These are phyloP conservation scores for Pontoporia blainvillei DNA, from an alignment of 2,113 vertebrate species.

Conservation along the genomic window DNA sequence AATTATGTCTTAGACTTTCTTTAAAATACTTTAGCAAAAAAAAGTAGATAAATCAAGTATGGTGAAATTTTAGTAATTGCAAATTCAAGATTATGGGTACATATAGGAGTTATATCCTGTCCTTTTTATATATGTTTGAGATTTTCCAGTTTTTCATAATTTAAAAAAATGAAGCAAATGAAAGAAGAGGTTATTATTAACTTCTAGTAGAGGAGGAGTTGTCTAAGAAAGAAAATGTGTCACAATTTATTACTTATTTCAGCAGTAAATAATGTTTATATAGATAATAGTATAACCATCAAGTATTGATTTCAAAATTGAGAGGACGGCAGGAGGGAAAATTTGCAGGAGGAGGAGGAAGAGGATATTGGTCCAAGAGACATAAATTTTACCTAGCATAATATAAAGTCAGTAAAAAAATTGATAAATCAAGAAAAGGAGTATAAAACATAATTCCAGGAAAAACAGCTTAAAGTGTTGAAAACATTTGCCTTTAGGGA, in stretches of 20 bases:
- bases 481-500: neutral
- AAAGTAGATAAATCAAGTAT: neutral
- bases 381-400: neutral
- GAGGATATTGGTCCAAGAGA: neutral
- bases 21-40: conserved; percentile 14
- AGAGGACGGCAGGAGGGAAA: neutral
- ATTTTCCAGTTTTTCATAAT: conserved; percentile 18
- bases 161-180: neutral
- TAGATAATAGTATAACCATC: neutral
- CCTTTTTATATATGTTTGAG: neutral
- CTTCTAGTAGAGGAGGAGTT: neutral
- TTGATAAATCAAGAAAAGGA: neutral
- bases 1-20: neutral
- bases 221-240: conserved; percentile 1
- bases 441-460: neutral
- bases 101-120: neutral
- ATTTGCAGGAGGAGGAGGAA: neutral
- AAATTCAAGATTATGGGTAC: neutral
- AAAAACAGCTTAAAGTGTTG: neutral
- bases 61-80: conserved; percentile 2
- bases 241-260: neutral
- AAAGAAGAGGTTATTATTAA: neutral
- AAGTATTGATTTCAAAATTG: conserved; percentile 20
- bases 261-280: neutral
- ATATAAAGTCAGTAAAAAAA: neutral